Conservation (phyloP, 2,797 vertebrate species). For the Vespertilio murinus region DNA sequence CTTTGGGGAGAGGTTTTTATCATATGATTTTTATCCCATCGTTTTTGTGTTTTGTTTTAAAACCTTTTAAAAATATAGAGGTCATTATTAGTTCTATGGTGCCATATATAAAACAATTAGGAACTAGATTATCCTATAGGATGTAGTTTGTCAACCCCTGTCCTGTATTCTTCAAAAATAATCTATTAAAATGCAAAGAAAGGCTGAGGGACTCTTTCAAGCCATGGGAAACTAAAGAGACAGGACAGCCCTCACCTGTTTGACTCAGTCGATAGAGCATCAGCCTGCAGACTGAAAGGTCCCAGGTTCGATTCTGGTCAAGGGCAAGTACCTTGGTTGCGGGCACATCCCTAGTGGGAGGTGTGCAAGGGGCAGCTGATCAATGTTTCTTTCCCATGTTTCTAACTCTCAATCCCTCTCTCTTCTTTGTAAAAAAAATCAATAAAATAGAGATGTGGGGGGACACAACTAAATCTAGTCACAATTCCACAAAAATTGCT, state of each 20-base stretch:
- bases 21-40: neutral
- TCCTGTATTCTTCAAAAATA: neutral
- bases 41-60: conserved; percentile 6
- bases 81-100: neutral
- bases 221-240: neutral
- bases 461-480: neutral
- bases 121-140: neutral
- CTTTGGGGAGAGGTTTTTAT: neutral
- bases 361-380: too few relatives aligned
- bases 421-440: too few relatives aligned
- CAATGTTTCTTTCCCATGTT: too few relatives aligned
- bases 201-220: neutral
- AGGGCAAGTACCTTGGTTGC: too few relatives aligned
- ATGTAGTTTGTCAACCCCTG: neutral
- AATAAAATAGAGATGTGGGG: too few relatives aligned
- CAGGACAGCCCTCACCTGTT: too few relatives aligned
- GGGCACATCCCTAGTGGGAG: too few relatives aligned
- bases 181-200: neutral
- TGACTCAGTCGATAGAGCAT: too few relatives aligned
- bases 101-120: neutral
- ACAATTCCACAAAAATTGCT: neutral
- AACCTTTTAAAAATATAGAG: neutral
- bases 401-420: too few relatives aligned
- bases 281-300: too few relatives aligned
- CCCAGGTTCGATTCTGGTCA: too few relatives aligned